Evolutionary conservation across 2,888 invertebrate species (phyloP).

Genomic region (Cheilosia scutellata): DNA sequence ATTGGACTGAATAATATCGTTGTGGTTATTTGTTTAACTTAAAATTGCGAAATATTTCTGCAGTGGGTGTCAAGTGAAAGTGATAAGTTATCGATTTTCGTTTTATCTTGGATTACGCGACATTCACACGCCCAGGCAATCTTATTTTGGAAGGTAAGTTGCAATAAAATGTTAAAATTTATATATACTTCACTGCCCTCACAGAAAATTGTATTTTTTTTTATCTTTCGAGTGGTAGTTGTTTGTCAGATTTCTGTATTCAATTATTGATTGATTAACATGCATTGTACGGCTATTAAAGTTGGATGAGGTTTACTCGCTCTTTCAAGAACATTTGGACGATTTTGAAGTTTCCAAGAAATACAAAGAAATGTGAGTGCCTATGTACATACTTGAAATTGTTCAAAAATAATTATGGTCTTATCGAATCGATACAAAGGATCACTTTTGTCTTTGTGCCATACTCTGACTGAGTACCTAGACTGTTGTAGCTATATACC

Average conservation of each 20-base stretch:
- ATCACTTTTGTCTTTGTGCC: no score
- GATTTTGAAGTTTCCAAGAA: no score
- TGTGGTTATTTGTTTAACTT: slow-evolving; percentile 25
- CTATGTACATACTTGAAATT: no score
- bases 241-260: neutral
- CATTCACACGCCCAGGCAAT: slow-evolving; percentile 30
- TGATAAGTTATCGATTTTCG: slow-evolving; percentile 53
- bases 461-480: no score
- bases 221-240: slow-evolving; percentile 2
- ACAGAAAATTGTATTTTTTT: neutral
- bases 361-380: no score
- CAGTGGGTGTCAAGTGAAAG: slow-evolving; percentile 43
- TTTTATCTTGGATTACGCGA: slow-evolving; percentile 59
- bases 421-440: no score
- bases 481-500: no score
- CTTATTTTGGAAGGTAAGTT: slow-evolving; percentile 36
- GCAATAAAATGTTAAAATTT: neutral
- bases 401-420: no score
- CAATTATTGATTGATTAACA: neutral
- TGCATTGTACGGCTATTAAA: no score
- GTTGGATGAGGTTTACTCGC: no score
- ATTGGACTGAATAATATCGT: neutral
- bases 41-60: slow-evolving; percentile 23
- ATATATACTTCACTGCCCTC: neutral
- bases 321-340: no score